phyloP scores from a whole-genome alignment of 2,888 invertebrate species.

The Hedychridium roseum region DNA sequence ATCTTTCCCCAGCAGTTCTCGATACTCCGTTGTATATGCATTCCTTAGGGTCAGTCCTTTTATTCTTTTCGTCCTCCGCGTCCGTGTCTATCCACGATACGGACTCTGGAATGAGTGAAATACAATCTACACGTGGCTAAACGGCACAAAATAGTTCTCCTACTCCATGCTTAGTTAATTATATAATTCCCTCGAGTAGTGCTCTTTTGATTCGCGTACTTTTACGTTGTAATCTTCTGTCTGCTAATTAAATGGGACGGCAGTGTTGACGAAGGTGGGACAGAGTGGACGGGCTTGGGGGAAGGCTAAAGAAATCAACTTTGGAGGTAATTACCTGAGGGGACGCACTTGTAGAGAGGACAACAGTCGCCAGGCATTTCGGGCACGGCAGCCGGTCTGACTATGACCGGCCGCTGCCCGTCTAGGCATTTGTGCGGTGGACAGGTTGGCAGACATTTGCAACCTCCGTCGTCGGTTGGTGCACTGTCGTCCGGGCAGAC shows the following conservation, averaged over 20 bases:
- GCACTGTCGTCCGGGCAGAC: conserved; percentile 55
- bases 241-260: no score
- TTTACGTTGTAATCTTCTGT: no score
- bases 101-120: conserved; percentile 38
- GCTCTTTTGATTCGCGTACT: no score
- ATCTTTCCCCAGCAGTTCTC: conserved; percentile 40
- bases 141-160: no score
- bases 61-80: conserved; percentile 19
- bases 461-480: conserved; percentile 47
- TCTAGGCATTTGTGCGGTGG: conserved; percentile 46
- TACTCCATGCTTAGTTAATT: no score
- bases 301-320: neutral
- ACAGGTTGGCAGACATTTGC: conserved; percentile 54
- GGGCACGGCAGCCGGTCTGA: conserved; percentile 43
- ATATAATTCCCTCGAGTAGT: no score
- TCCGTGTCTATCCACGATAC: conserved; percentile 39
- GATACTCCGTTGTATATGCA: conserved; percentile 45
- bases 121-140: no score
- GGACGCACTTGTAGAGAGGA: conserved; percentile 55
- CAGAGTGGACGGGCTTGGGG: neutral
- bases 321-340: conserved; percentile 44
- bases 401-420: conserved; percentile 49
- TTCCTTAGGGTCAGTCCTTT: no score
- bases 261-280: neutral
- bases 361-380: conserved; percentile 54